These are phyloP conservation scores for Lordiphosa clarofinis DNA, from an alignment of 1,140 invertebrate species.

Conservation along the genomic window DNA sequence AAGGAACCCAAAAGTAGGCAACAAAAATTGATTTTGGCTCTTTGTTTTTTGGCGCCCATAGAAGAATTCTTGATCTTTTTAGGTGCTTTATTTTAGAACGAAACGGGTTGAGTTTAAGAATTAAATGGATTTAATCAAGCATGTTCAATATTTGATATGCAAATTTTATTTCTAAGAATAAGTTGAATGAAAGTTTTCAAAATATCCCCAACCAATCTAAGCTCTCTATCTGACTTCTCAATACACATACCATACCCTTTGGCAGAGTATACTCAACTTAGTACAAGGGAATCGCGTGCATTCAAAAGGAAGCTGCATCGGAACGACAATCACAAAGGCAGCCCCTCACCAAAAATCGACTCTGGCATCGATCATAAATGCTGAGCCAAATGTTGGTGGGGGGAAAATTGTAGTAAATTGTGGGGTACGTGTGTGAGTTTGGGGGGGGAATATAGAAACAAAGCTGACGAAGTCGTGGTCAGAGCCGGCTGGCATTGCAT, in stretches of 20 bases:
- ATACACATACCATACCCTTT: background rate
- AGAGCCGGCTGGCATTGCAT: conserved; percentile 53
- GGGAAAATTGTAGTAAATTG: conserved; percentile 4
- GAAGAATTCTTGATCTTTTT: too few species aligned
- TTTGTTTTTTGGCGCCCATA: too few species aligned
- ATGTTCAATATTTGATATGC: too few species aligned
- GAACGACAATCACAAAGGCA: conserved; percentile 54
- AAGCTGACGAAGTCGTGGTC: conserved; percentile 25
- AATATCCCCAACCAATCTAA: too few species aligned
- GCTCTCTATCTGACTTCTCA: too few species aligned
- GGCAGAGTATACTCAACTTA: conserved; percentile 23
- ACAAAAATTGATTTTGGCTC: too few species aligned
- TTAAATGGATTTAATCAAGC: too few species aligned
- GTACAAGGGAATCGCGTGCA: conserved; percentile 65
- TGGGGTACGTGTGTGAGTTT: conserved; percentile 2
- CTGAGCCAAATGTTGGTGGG: conserved; percentile 9
- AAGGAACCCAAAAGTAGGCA: too few species aligned
- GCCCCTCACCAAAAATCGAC: conserved; percentile 53
- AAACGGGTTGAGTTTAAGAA: too few species aligned
- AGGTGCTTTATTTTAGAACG: too few species aligned
- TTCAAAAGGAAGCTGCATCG: conserved; percentile 26
- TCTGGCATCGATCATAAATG: conserved; percentile 74
- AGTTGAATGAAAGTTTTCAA: too few species aligned
- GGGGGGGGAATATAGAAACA: conserved; percentile 22
- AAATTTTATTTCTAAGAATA: too few species aligned